Percentiles rank a stretch among this genome's conserved stretches.
Evolutionary conservation across 2,113 vertebrate species (phyloP).

Genomic region (Pachyramphus minor): DNA sequence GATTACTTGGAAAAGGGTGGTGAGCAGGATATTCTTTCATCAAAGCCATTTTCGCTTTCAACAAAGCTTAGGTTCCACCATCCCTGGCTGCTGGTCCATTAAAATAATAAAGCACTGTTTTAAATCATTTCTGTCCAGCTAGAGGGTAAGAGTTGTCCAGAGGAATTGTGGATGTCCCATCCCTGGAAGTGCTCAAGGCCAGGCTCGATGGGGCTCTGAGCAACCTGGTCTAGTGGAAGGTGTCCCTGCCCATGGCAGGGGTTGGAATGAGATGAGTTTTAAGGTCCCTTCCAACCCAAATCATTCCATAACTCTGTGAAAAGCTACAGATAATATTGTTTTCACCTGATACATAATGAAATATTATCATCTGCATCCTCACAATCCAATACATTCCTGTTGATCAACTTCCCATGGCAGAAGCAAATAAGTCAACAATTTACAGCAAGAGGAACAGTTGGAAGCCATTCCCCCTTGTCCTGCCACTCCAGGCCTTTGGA

Average conservation of each 20-base stretch:
- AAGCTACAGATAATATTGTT: neutral
- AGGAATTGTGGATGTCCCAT: rapidly evolving
- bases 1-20: neutral
- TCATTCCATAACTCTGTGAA: neutral
- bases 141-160: neutral
- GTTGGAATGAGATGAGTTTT: neutral
- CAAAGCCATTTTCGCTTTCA: neutral
- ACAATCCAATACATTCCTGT: neutral
- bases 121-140: neutral
- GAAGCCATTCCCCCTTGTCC: neutral
- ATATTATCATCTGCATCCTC: neutral
- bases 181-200: neutral
- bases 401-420: neutral
- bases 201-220: neutral
- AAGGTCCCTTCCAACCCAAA: neutral
- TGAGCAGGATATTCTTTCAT: neutral
- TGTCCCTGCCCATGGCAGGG: neutral
- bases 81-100: neutral
- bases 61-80: neutral
- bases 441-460: neutral
- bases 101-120: neutral
- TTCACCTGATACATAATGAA: neutral
- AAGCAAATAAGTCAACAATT: neutral
- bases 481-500: neutral
- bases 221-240: neutral